Percentiles rank a stretch among this genome's conserved stretches.
phyloP scores from a whole-genome alignment of 2,797 vertebrate genomes.

The Cyclura pinguis region DNA sequence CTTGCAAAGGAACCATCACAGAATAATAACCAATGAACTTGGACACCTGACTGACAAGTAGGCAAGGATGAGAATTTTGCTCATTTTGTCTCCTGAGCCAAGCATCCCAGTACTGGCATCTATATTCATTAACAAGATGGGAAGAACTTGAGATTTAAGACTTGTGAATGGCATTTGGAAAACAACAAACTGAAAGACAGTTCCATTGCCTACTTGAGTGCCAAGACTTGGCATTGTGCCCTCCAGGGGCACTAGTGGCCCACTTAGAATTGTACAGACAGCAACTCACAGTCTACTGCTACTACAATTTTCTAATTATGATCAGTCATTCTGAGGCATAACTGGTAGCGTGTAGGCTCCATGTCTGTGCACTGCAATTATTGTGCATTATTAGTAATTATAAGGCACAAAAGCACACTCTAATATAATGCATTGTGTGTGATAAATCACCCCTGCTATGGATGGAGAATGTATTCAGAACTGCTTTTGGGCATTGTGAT shows the following conservation, averaged over 20 bases:
- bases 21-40: no score
- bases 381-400: conserved; percentile 36
- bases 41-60: background rate
- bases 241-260: background rate
- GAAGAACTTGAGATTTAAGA: background rate
- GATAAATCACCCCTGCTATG: conserved; percentile 30
- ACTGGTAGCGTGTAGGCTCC: background rate
- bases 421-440: conserved; percentile 28
- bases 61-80: background rate
- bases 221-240: background rate
- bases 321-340: background rate
- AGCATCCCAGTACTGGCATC: background rate
- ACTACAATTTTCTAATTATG: conserved; percentile 9
- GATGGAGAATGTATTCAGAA: conserved; percentile 25
- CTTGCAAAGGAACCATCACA: background rate
- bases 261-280: background rate
- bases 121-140: background rate
- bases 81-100: no score
- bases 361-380: conserved; percentile 13
- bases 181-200: background rate
- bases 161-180: background rate
- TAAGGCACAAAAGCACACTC: background rate
- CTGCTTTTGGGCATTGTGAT: conserved; percentile 16
- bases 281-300: background rate
- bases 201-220: background rate